Evolutionary conservation across 2,797 vertebrate genomes (phyloP).

Genomic region (Cirrhinus mrigala): DNA sequence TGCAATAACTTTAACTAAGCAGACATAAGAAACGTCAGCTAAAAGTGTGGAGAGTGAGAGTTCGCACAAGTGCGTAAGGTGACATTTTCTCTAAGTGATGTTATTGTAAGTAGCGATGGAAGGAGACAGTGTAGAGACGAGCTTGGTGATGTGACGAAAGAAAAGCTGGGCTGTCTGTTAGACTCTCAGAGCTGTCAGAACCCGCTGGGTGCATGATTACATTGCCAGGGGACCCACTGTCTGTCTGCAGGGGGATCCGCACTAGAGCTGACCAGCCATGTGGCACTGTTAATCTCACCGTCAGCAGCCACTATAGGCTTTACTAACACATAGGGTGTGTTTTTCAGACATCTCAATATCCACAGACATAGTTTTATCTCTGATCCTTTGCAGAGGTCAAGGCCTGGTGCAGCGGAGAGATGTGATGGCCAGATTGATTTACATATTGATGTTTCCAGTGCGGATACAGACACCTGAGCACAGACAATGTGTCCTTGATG

Average conservation of each 20-base stretch:
- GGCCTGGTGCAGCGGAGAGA: not conserved
- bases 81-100: conserved; percentile 24
- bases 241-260: conserved; percentile 42
- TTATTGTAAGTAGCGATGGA: not conserved
- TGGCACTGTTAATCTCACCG: conserved; percentile 20
- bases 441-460: conserved; percentile 28
- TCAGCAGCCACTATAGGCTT: not conserved
- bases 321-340: not conserved
- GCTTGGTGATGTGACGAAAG: not conserved
- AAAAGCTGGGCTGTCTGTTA: conserved; percentile 27
- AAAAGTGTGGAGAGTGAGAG: not conserved
- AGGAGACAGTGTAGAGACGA: not conserved
- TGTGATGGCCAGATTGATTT: conserved; percentile 16
- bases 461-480: conserved; percentile 3
- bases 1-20: conserved; percentile 16
- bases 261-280: conserved; percentile 45
- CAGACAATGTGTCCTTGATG: conserved; percentile 30
- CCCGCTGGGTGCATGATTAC: conserved; percentile 41
- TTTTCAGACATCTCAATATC: conserved; percentile 2
- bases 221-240: conserved; percentile 46
- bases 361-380: not conserved
- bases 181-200: conserved; percentile 16
- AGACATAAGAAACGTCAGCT: not conserved
- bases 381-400: conserved; percentile 41
- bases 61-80: not conserved